phyloP scores from a whole-genome alignment of 1,140 invertebrate species.

The Neotoxoptera formosana region DNA sequence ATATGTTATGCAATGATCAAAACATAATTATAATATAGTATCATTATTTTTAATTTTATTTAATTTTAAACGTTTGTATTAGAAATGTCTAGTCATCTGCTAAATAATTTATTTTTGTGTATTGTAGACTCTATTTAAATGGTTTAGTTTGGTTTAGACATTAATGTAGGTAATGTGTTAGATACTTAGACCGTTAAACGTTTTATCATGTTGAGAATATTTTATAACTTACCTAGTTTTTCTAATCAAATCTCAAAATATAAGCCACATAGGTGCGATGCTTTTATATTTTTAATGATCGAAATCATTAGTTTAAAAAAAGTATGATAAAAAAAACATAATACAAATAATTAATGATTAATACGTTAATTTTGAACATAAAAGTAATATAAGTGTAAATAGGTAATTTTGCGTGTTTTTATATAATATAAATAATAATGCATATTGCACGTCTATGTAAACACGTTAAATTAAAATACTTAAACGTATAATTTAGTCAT shows the following conservation, averaged over 20 bases:
- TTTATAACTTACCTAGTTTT: background rate
- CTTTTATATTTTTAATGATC: background rate
- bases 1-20: too few species aligned
- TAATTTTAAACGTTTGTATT: background rate
- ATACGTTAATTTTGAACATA: background rate
- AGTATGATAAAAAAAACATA: too few species aligned
- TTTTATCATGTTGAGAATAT: background rate
- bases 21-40: too few species aligned
- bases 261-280: background rate
- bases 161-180: background rate
- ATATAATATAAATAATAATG: background rate
- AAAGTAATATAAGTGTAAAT: background rate
- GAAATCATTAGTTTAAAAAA: background rate
- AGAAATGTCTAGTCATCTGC: background rate
- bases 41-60: too few species aligned
- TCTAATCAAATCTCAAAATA: background rate
- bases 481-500: background rate
- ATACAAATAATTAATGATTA: background rate
- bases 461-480: background rate
- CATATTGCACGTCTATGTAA: background rate
- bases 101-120: too few species aligned
- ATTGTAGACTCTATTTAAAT: background rate
- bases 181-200: background rate
- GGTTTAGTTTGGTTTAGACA: too few species aligned
- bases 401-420: background rate